These are phyloP conservation scores for Caenorhabditis latens DNA, from an alignment of 1,140 invertebrate genomes.

Conservation along the genomic window DNA sequence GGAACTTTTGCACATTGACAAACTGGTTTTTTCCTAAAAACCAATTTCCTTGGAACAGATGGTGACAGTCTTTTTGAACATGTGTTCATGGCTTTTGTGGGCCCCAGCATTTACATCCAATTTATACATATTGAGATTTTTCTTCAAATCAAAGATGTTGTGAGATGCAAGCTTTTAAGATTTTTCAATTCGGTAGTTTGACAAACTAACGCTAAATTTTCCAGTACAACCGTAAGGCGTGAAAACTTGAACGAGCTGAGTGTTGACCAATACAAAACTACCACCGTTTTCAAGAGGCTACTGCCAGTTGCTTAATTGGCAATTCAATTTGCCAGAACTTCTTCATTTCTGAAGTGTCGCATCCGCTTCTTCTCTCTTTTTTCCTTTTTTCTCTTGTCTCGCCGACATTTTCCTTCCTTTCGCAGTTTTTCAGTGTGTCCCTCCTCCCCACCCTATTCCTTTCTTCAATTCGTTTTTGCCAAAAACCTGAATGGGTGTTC, in stretches of 20 bases:
- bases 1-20: too few relatives aligned
- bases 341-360: constrained; percentile 53
- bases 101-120: too few relatives aligned
- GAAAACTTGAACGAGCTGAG: background rate
- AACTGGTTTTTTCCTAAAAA: too few relatives aligned
- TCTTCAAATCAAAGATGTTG: too few relatives aligned
- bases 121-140: too few relatives aligned
- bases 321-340: constrained; percentile 52
- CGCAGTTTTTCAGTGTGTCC: background rate
- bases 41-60: too few relatives aligned
- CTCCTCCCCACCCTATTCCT: background rate
- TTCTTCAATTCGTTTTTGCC: background rate
- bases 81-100: background rate
- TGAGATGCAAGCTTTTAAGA: too few relatives aligned
- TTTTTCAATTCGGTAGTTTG: too few relatives aligned
- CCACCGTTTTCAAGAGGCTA: constrained; percentile 20
- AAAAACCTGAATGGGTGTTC: constrained; percentile 14
- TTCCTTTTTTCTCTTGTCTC: background rate
- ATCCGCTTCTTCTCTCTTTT: constrained; percentile 10
- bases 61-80: background rate
- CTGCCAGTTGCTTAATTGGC: constrained; percentile 38
- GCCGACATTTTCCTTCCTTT: background rate
- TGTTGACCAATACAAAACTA: background rate
- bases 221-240: too few relatives aligned
- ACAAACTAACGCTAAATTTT: too few relatives aligned